Evolutionary conservation across 1,140 invertebrate genomes (phyloP), one percentile per base, ranked within the genome.

Genomic region (Brachionus sp.): DNA sequence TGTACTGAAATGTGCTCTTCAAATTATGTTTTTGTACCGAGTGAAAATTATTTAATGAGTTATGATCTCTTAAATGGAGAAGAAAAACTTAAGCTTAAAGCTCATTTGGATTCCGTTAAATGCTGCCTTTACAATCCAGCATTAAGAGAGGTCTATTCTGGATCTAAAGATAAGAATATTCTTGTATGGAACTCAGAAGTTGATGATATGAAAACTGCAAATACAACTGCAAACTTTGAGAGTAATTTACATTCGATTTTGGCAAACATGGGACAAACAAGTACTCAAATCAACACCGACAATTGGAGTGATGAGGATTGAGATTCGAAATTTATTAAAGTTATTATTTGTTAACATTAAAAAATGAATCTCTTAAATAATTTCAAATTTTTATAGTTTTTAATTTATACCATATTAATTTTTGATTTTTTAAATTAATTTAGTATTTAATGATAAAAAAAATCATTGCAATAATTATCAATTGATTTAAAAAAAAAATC

Each of bases 41-140:
- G 86, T 44, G 86, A 86, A 77, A 86, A 85, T 66, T 87, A 87
- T 77, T 87, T 89, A 16, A 7, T 78, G 13, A 25, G 75, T 23
- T 89, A 86, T 83, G 87, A 90, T 77, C 82, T 90, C 3, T 85
- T 87, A 53, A 86, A 84, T 16, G 90, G 90, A 33, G 83, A 84
- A 4, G 85, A 86, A 64, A 80, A 89, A 5, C 86, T 87, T 23
- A 87, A 85, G 3, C 84, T 91, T 13, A 57, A 86, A 13, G 90
- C 90, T 10, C 91, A 91, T 86, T 90, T 88, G 85, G 88, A 87
- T 84, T 85, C 86, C n/a, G 89, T 91, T 1, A 90, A 89, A 83
- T 88, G 88, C 84, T 91, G 90, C 85, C 84, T 85, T 5, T 90
- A 86, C 84, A 86, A 91, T 82, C 84, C 86, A 0, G 84, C 86